Conservation (phyloP, 2,113 vertebrate genomes). For the Meleagris gallopavo region DNA sequence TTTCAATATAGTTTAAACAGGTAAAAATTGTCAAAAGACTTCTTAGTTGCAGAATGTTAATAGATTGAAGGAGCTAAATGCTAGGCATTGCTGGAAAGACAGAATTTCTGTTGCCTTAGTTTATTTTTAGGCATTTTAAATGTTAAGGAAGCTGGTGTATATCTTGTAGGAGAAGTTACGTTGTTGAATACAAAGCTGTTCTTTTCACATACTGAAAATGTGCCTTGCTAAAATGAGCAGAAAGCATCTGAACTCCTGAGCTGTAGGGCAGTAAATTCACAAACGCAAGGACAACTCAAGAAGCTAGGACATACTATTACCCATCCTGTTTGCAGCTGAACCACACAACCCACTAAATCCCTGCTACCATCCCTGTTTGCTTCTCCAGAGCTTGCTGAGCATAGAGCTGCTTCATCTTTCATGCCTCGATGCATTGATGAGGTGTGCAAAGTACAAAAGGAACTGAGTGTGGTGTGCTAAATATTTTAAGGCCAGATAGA, state of each 20-base stretch:
- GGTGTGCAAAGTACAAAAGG: neutral
- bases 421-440: neutral
- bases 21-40: neutral
- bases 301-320: neutral
- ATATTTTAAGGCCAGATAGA: neutral
- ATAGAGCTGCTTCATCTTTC: neutral
- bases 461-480: neutral
- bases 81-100: neutral
- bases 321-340: neutral
- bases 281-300: neutral
- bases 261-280: neutral
- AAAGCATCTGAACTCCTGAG: neutral
- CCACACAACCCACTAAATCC: neutral
- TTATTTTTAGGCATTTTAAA: neutral
- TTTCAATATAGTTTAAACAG: neutral
- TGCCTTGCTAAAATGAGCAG: neutral
- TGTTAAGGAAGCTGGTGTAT: neutral
- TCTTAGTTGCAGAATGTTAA: neutral
- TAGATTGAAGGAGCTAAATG: neutral
- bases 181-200: neutral
- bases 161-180: neutral
- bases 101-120: neutral
- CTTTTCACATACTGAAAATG: neutral
- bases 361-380: neutral
- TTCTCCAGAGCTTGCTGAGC: neutral